A percentile compares a stretch with the other conserved stretches of the same genome.
Evolutionary conservation across 1,140 invertebrate genomes (phyloP).

Genomic region (Batillaria attramentaria): DNA sequence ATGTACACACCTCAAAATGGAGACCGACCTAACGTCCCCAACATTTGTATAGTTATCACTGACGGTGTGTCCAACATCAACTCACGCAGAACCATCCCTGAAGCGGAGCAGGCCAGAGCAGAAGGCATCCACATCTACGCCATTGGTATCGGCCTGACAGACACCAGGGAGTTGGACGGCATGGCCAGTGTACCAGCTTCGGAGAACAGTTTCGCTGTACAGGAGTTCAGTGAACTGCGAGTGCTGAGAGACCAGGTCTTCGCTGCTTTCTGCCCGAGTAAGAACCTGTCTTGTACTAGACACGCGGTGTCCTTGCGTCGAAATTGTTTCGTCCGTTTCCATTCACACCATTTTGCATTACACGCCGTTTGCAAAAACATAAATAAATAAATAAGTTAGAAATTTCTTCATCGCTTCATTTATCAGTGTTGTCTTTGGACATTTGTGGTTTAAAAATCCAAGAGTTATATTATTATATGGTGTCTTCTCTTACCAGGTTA

Average conservation of each 20-base stretch:
- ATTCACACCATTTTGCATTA: no score
- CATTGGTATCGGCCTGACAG: constrained; percentile 56
- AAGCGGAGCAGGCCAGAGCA: constrained; percentile 49
- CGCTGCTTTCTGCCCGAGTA: constrained; percentile 44
- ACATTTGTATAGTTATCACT: constrained; percentile 53
- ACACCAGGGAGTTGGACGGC: constrained; percentile 48
- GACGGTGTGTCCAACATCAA: constrained; percentile 60
- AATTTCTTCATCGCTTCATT: no score
- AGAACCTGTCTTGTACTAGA: no score
- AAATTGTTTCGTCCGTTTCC: no score
- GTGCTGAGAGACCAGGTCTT: constrained; percentile 52
- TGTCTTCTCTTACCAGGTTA: no score
- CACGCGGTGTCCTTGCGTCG: no score
- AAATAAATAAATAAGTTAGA: no score
- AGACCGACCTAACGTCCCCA: constrained; percentile 47
- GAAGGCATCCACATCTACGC: constrained; percentile 57
- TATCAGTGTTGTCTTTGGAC: no score
- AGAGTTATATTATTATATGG: no score
- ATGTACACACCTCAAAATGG: constrained; percentile 50
- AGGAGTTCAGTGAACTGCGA: constrained; percentile 53
- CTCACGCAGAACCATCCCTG: constrained; percentile 56
- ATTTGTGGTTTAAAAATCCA: no score
- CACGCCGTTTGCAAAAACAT: no score
- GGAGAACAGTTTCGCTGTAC: constrained; percentile 49
- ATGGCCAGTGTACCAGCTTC: constrained; percentile 49